Evolutionary conservation across 2,113 vertebrate species (phyloP), one percentile per base, ranked within the genome.

Genomic region (Protobothrops mucrosquamatus): DNA sequence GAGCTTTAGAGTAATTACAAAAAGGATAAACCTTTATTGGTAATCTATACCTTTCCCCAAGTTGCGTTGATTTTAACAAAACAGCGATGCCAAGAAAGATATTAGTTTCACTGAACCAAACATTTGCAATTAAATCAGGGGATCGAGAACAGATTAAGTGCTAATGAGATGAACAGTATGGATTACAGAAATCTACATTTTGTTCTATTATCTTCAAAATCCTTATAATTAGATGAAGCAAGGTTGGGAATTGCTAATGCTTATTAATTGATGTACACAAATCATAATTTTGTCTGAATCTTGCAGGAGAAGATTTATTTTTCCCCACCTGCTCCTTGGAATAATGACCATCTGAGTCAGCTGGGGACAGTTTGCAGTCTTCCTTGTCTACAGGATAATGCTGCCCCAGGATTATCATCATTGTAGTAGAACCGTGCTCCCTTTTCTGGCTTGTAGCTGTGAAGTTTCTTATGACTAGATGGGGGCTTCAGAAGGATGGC

Each of bases 1-100:
- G 57, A 95, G 96, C 93, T 96, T 97, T 96, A 93, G 95, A 96
- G 94, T 96, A 97, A 98, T 97, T 97, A 97, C 94, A 95, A 96
- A 81, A 94, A 96, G 94, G 95, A 97, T 96, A 96, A 97, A 96
- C 92, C 48, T 95, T 94, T 97, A 97, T 96, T 97, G 96, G 92
- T 94, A 97, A 98, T 97, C 97, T 96, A 96, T 98, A 96, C 94
- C 92, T 96, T 96, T 95, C 8, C 15, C 92, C 95, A 92, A 96
- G 56, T 91, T 93, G 91, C 96, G 97, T 96, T 97, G 96, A 97
- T 97, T 97, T 97, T 97, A 96, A 97, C 91, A 94, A 93, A 96
- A 97, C 89, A 97, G 96, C 89, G 96, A 95, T 95, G 95, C 96
- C 95, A 94, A 96, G 97, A 96, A 96, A 92, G 87, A 95, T 97